Base-by-base conservation (phyloP, 2,888 invertebrate genomes). In the Ecdyonurus torrentis region DNA sequence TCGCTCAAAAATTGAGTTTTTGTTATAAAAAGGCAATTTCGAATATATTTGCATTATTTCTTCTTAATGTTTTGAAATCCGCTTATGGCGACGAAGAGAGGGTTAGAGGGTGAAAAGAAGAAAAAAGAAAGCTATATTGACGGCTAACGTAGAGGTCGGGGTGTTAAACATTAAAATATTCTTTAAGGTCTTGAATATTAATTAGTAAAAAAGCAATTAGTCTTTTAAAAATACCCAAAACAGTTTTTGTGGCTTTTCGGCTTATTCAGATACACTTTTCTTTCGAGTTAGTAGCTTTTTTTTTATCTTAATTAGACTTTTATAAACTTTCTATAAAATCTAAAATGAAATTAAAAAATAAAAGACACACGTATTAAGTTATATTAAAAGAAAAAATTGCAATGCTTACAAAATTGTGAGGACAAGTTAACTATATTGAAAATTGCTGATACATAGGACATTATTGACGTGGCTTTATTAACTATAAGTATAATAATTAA, bases 171-270 rank as follows among this genome's bases (percentile, higher is more conserved):
- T 64, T 59, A 60, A 20, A 76, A 74, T 73, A 77, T 76, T 77
- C 77, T 78, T 77, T 78, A 79, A 79, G 77, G 79, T 76, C 72
- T 77, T 79, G 79, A 79, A 80, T 80, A 79, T 79, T 80, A 79
- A 80, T 79, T 79, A 79, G 79, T 78, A 78, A 79, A 77, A 76
- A 78, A 63, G 52, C 79, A 79, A 80, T 79, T 79, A 79, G 78
- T 77, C 76, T 77, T 78, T 77, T 76, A 62, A 19, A 62, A 25
- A 23, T 61, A 22, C 61, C 23, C 5, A 37, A 37, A 37, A 37
- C 37, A 37, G 37, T 37, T 37, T 37, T 15, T 15, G 37, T 37
- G 37, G 37, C 37, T 37, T 37, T 37, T 37, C 37, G 15, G 37
- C 5, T 37, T 37, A 37, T 37, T 37, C 37, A 37, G 37, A 37